Base-by-base conservation (phyloP, 1,140 invertebrate genomes). In the Drosophila yakuba region DNA sequence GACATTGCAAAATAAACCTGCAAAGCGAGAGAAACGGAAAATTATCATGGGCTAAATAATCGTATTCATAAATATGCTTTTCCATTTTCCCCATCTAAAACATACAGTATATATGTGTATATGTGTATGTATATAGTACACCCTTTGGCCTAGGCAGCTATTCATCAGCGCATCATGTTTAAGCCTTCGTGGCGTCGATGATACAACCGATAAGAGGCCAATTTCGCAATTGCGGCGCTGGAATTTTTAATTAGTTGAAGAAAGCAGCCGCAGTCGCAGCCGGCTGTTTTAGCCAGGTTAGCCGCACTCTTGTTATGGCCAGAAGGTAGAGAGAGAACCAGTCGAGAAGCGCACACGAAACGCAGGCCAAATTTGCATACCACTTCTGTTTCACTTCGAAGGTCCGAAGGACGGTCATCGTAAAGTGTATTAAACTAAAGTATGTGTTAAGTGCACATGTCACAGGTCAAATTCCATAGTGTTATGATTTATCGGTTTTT, bases 171-270 rank as follows among this genome's bases (percentile, higher is more conserved):
- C 88, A 91, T 91, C 88, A 91, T 80, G 73, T 83, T 79, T 57
- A 74, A 81, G 76, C 64, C 74, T 91, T 88, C 80, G 84, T 88
- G 77, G 82, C 78, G 84, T 88, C 80, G 89, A 91, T 91, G 80
- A 91, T 91, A 91, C 90, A 81, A 78, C 64, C 85, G 89, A 91
- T 91, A 91, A 91, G 88, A 84, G 90, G 79, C 88, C 78, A 91
- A 91, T 91, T 91, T 91, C 77, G 84, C 80, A 88, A 89, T 91
- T 91, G 89, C 78, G 69, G 78, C 80, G 66, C 62, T 79, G 69
- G 89, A 91, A 91, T 91, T 91, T 91, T 88, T 91, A 91, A 91
- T 91, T 91, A 91, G 80, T 57, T 63, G 44, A 39, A 39, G 38
- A 54, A 69, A 72, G 74, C 67, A 88, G 64, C 83, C 59, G 50